phyloP scores from a whole-genome alignment of 2,888 invertebrate species.

The Nematopogon swammerdamellus region DNA sequence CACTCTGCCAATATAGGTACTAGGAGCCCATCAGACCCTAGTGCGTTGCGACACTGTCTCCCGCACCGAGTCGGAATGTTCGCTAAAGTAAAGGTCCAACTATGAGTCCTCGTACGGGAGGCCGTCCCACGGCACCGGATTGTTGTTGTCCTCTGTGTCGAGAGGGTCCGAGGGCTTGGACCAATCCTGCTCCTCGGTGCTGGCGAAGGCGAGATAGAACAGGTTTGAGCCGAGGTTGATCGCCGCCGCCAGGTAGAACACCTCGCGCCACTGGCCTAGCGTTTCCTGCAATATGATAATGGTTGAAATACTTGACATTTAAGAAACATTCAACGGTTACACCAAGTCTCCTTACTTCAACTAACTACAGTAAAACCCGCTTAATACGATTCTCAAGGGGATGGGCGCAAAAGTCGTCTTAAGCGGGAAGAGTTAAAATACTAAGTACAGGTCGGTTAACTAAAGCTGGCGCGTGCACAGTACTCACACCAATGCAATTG shows the following conservation, averaged over 20 bases:
- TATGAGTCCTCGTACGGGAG: constrained; percentile 40
- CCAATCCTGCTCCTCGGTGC: constrained; percentile 73
- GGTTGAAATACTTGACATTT: background rate
- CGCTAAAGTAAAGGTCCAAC: constrained; percentile 8
- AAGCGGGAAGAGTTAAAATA: too few species aligned
- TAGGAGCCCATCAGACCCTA: too few species aligned
- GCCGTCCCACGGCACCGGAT: constrained; percentile 38
- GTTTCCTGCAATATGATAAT: constrained; percentile 65
- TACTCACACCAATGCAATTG: too few species aligned
- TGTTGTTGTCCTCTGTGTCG: constrained; percentile 29
- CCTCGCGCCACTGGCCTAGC: constrained; percentile 68
- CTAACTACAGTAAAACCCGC: too few species aligned
- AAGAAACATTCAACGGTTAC: background rate
- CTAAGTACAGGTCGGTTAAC: too few species aligned
- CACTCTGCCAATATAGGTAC: too few species aligned
- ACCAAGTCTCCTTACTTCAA: background rate
- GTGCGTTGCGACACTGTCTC: too few species aligned
- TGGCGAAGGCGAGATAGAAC: constrained; percentile 76
- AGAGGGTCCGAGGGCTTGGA: constrained; percentile 18
- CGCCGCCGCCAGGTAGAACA: constrained; percentile 77
- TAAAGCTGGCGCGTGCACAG: too few species aligned
- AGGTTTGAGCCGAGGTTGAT: constrained; percentile 72
- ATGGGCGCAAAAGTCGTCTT: too few species aligned
- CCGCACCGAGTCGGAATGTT: too few species aligned
- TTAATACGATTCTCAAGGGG: too few species aligned